A percentile compares a stretch with the other conserved stretches of the same genome.
Conservation (phyloP, 2,113 vertebrate genomes). For the Piprites chloris region DNA sequence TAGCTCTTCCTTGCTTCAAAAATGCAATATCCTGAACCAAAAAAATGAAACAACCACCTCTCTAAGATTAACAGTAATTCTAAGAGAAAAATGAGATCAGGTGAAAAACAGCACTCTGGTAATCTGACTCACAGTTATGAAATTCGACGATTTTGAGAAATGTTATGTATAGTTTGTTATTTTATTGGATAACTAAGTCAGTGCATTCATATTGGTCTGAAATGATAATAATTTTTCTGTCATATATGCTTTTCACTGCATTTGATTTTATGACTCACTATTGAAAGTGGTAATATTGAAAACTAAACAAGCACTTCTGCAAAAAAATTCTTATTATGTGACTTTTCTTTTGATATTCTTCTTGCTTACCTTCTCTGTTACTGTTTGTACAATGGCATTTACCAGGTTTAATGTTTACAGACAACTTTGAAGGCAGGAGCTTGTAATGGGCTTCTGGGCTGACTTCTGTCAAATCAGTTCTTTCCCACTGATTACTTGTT, state of each 20-base stretch:
- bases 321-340: neutral
- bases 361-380: neutral
- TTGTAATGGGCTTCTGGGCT: neutral
- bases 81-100: neutral
- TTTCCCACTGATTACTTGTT: neutral
- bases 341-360: neutral
- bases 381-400: neutral
- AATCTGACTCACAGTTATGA: neutral
- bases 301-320: neutral
- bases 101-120: neutral
- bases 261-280: neutral
- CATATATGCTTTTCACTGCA: neutral
- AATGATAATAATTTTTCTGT: neutral
- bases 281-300: neutral
- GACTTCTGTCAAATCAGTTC: neutral
- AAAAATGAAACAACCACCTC: neutral
- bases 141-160: neutral
- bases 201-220: neutral
- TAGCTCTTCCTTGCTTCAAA: conserved; percentile 33
- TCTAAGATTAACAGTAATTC: neutral
- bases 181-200: neutral
- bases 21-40: conserved; percentile 50
- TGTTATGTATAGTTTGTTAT: neutral
- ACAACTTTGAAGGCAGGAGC: neutral
- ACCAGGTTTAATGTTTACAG: neutral